Percentiles rank a stretch among this genome's conserved stretches.
phyloP scores from a whole-genome alignment of 2,888 invertebrate genomes.

The Stramonita haemastoma region DNA sequence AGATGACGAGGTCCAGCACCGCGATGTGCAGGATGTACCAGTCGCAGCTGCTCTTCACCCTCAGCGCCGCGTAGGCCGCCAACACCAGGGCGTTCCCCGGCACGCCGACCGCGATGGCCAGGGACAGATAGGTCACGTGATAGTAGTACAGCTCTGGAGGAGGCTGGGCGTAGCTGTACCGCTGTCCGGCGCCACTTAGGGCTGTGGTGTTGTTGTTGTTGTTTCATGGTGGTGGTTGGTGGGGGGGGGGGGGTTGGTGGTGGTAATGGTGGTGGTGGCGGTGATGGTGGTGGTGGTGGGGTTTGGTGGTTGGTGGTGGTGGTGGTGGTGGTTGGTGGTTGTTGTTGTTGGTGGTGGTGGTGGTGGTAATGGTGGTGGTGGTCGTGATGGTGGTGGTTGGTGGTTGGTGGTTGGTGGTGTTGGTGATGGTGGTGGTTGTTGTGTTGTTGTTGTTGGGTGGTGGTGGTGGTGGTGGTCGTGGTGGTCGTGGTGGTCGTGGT shows the following conservation, averaged over 20 bases:
- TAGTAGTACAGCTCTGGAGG: constrained; percentile 28
- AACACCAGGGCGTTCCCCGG: constrained; percentile 35
- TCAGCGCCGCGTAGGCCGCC: constrained; percentile 9
- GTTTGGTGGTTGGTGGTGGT: no score
- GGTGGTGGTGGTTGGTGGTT: neutral
- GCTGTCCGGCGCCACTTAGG: no score
- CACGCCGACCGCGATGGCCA: constrained; percentile 38
- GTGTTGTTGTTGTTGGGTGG: neutral
- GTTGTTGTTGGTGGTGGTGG: neutral
- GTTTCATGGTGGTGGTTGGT: neutral
- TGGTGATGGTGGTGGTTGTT: neutral
- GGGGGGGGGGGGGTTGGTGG: neutral
- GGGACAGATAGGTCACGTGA: constrained; percentile 32
- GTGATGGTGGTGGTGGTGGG: neutral
- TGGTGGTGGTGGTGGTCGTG: no score
- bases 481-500: no score
- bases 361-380: neutral
- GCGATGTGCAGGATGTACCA: constrained; percentile 42
- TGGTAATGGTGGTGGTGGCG: neutral
- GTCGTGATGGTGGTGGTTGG: neutral
- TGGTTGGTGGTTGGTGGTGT: neutral
- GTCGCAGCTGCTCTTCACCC: constrained; percentile 32
- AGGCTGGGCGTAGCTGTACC: neutral
- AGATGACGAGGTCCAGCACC: constrained; percentile 37
- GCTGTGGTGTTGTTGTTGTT: neutral